Percentiles rank a stretch among this genome's conserved stretches.
These are phyloP conservation scores for Pogonus chalceus DNA, from an alignment of 1,140 invertebrate species.

Conservation along the genomic window DNA sequence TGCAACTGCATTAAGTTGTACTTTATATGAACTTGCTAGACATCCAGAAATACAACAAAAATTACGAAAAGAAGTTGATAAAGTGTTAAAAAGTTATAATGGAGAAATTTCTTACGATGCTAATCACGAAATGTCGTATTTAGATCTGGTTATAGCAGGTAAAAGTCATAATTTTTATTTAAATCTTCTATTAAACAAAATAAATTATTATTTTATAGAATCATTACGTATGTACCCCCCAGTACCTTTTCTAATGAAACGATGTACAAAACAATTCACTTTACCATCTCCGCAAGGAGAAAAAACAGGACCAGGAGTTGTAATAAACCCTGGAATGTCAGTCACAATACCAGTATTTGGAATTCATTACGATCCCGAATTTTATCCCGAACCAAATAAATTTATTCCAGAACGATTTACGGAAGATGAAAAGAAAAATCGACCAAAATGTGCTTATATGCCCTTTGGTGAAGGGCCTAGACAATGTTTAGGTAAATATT, in stretches of 20 bases:
- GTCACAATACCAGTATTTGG: slow-evolving; percentile 27
- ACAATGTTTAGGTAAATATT: slow-evolving; percentile 44
- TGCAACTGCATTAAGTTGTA: slow-evolving; percentile 17
- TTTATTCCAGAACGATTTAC: slow-evolving; percentile 50
- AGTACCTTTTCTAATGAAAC: slow-evolving; percentile 20
- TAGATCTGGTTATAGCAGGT: slow-evolving; percentile 35
- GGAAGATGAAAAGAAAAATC: slow-evolving; percentile 20
- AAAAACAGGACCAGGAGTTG: slow-evolving; percentile 1
- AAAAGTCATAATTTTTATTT: neutral
- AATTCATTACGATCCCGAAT: slow-evolving; percentile 30
- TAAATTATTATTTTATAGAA: too few species aligned
- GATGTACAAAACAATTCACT: slow-evolving; percentile 26
- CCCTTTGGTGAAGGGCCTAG: slow-evolving; percentile 45
- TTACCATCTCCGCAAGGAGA: slow-evolving; percentile 16
- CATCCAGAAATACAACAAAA: slow-evolving; percentile 55
- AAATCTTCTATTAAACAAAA: too few species aligned
- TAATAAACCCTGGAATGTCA: slow-evolving; percentile 23
- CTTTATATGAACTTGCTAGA: slow-evolving; percentile 46
- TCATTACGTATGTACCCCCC: slow-evolving; percentile 31
- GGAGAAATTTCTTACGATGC: slow-evolving; percentile 41
- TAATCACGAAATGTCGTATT: slow-evolving; percentile 41
- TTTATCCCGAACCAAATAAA: slow-evolving; percentile 43
- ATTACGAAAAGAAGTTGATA: slow-evolving; percentile 51
- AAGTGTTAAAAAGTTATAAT: slow-evolving; percentile 32
- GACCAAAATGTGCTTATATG: slow-evolving; percentile 33